Conservation (phyloP, 1,140 invertebrate genomes). For the Diuraphis noxia region DNA sequence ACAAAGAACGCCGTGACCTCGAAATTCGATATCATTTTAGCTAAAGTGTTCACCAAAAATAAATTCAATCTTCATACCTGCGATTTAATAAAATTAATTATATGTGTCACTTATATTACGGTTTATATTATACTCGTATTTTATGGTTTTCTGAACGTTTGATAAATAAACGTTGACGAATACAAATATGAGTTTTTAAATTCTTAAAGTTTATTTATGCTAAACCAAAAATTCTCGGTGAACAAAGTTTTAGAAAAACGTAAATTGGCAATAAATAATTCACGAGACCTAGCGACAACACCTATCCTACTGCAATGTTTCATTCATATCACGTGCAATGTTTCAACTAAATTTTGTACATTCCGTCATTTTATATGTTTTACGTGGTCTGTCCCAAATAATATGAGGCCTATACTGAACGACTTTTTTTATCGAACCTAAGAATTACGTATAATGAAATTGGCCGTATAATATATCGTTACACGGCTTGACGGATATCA, state of each 20-base stretch:
- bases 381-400: not conserved
- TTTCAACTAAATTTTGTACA: not conserved
- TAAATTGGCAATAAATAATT: conserved; percentile 30
- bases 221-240: not conserved
- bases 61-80: too few relatives aligned
- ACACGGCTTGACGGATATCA: not conserved
- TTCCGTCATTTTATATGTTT: not conserved
- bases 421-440: not conserved
- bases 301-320: not conserved
- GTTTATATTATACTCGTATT: not conserved
- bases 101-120: not conserved
- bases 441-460: not conserved
- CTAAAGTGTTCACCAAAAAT: too few relatives aligned
- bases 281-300: not conserved
- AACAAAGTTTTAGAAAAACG: not conserved
- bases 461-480: not conserved
- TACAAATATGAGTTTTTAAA: not conserved
- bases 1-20: too few relatives aligned
- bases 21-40: not conserved
- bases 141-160: not conserved
- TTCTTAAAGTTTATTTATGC: not conserved
- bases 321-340: conserved; percentile 9
- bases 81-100: not conserved
- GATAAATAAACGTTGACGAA: not conserved
- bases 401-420: not conserved